Conservation (phyloP, 1,140 invertebrate species). For the Pseudoatta argentina region DNA sequence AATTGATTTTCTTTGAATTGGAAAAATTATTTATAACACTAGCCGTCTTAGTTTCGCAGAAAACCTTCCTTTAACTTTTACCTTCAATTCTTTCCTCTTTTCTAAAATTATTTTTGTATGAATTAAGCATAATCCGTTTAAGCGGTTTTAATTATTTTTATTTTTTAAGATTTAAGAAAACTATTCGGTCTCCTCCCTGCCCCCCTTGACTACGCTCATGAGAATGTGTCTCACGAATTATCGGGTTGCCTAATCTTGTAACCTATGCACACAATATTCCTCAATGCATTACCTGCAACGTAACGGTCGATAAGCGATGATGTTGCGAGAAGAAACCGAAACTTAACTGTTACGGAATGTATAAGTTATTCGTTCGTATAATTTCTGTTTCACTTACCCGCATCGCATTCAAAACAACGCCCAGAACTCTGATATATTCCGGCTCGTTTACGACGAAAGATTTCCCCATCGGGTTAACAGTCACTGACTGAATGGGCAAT, state of each 20-base stretch:
- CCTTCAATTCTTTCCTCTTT: no score
- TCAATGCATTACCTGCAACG: not conserved
- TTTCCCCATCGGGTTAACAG: slow-evolving; percentile 38
- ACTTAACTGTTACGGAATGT: slow-evolving; percentile 28
- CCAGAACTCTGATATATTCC: not conserved
- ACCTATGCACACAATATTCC: not conserved
- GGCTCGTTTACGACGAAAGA: slow-evolving; percentile 37
- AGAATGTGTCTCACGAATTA: not conserved
- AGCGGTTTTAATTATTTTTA: no score
- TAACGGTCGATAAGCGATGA: slow-evolving; percentile 14
- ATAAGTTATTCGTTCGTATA: slow-evolving; percentile 43
- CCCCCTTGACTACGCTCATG: no score
- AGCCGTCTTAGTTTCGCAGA: no score
- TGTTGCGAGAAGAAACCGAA: slow-evolving; percentile 26
- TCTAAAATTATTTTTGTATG: no score
- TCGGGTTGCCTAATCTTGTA: not conserved
- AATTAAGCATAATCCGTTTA: no score
- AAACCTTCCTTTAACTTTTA: no score
- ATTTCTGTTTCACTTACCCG: slow-evolving; percentile 41
- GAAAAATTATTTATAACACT: no score
- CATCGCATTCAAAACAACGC: not conserved
- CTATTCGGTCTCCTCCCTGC: no score
- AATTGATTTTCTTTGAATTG: no score
- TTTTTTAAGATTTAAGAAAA: no score
- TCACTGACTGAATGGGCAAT: slow-evolving; percentile 51